A percentile compares a stretch with the other conserved stretches of the same genome.
Conservation (phyloP, 2,797 vertebrate species). For the Gobionotothen gibberifrons region DNA sequence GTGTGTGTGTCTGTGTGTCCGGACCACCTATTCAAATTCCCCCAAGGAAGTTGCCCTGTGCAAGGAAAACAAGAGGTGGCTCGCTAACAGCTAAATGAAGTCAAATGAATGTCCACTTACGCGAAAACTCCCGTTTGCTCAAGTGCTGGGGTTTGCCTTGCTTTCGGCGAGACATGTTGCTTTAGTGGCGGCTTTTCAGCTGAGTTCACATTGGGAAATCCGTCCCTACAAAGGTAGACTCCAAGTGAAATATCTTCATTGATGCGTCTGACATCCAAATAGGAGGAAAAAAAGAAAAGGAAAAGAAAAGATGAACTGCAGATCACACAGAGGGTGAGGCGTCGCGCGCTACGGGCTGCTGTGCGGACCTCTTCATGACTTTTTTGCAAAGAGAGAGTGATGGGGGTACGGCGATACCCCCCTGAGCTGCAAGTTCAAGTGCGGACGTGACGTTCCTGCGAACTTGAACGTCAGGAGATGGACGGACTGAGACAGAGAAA, state of each 20-base stretch:
- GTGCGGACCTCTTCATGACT: constrained; percentile 95
- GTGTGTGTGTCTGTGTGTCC: constrained; percentile 57
- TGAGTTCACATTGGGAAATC: constrained; percentile 98
- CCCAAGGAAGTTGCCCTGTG: constrained; percentile 46
- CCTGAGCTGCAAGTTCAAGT: constrained; percentile 99
- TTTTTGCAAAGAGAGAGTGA: constrained; percentile 80
- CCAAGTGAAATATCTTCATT: constrained; percentile 96
- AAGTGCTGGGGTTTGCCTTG: constrained; percentile 99
- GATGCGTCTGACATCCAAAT: constrained; percentile 95
- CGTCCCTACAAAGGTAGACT: constrained; percentile 91
- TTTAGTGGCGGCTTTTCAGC: constrained; percentile 86
- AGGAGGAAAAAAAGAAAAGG: constrained; percentile 4
- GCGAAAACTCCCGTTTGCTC: constrained; percentile 99
- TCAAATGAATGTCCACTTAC: constrained; percentile 89
- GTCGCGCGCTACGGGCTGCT: constrained; percentile 90
- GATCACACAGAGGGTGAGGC: constrained; percentile 93
- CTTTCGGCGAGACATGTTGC: constrained; percentile 99
- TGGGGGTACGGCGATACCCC: constrained; percentile 91
- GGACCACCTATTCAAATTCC: constrained; percentile 24
- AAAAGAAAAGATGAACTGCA: constrained; percentile 80
- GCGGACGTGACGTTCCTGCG: constrained; percentile 99
- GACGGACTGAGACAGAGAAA: constrained; percentile 93
- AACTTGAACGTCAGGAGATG: constrained; percentile 99
- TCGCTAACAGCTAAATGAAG: constrained; percentile 37
- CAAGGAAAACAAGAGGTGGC: constrained; percentile 33